Conservation (phyloP, 2,888 invertebrate species). For the Polydrusus tereticollis region DNA sequence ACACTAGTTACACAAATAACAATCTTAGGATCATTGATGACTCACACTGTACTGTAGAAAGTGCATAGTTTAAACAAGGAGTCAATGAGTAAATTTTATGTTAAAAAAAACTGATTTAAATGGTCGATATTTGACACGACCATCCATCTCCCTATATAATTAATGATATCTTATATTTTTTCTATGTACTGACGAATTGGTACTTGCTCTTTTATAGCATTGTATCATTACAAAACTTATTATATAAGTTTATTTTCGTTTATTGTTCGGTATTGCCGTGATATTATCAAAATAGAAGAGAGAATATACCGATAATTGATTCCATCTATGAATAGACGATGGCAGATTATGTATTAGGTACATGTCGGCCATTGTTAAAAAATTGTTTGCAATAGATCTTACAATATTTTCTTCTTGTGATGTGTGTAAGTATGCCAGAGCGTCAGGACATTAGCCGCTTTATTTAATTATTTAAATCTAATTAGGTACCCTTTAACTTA, state of each 20-base stretch:
- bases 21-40: too few species aligned
- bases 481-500: too few species aligned
- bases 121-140: too few species aligned
- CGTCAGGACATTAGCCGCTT: neutral
- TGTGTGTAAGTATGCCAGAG: constrained; percentile 15
- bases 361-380: constrained; percentile 20
- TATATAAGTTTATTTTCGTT: constrained; percentile 25
- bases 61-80: too few species aligned
- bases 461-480: too few species aligned
- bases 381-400: constrained; percentile 23
- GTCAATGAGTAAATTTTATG: too few species aligned
- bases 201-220: neutral
- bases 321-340: constrained; percentile 30
- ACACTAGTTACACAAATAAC: too few species aligned
- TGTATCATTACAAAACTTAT: constrained; percentile 9
- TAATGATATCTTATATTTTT: neutral
- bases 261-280: neutral
- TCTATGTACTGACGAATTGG: constrained; percentile 2
- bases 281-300: constrained; percentile 24
- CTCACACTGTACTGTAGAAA: too few species aligned
- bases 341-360: constrained; percentile 26
- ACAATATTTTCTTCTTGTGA: neutral
- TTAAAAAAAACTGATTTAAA: too few species aligned
- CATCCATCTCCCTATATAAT: too few species aligned
- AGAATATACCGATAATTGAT: constrained; percentile 36